These are phyloP conservation scores for Anisognathus igniventris DNA, from an alignment of 2,797 vertebrate species.

Conservation along the genomic window DNA sequence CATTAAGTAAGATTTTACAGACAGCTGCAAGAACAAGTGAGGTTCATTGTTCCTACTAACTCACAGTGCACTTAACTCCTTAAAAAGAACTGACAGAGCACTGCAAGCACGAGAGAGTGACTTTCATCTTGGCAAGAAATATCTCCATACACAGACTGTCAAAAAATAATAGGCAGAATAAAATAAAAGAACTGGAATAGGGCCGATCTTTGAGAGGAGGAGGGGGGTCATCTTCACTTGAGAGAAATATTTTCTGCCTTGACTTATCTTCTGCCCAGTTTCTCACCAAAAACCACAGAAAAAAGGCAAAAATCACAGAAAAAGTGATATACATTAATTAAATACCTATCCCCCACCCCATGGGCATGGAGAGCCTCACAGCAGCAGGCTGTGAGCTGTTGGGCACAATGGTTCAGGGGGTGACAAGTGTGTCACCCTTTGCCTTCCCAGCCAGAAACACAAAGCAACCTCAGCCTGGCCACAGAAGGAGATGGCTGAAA, in stretches of 20 bases:
- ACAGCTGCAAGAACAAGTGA: neutral
- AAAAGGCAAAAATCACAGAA: neutral
- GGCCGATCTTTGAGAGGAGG: neutral
- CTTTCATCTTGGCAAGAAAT: constrained; percentile 65
- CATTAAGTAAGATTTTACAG: neutral
- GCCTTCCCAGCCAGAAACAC: neutral
- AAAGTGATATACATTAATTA: neutral
- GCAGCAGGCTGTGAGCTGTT: neutral
- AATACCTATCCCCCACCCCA: neutral
- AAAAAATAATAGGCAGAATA: constrained; percentile 49
- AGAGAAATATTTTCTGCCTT: constrained; percentile 16
- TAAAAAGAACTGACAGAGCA: constrained; percentile 48
- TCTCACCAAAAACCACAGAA: neutral
- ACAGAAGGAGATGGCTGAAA: neutral
- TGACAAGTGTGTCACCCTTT: neutral
- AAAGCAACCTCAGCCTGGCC: neutral
- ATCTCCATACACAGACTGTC: constrained; percentile 60
- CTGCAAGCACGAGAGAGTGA: constrained; percentile 32
- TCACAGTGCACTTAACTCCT: constrained; percentile 53
- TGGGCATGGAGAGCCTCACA: neutral
- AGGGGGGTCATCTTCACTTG: neutral
- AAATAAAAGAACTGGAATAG: constrained; percentile 23
- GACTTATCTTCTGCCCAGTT: neutral
- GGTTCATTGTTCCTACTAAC: constrained; percentile 36
- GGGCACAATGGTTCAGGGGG: neutral